Conservation (phyloP, 2,797 vertebrate genomes). For the Chloroceryle inda region DNA sequence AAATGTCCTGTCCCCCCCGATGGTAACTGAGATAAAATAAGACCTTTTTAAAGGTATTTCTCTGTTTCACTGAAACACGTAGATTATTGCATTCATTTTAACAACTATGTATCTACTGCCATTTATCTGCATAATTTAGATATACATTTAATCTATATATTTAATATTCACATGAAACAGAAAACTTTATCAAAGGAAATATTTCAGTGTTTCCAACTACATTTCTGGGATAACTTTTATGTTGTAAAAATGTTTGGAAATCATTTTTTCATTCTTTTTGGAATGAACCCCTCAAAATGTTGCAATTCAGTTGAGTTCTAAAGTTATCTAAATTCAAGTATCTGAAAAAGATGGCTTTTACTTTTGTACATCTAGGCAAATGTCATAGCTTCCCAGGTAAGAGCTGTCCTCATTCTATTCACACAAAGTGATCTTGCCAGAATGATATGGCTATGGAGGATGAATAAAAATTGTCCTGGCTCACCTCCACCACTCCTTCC, state of each 20-base stretch:
- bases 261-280: neutral
- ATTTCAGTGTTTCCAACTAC: neutral
- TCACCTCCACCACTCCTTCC: accelerated
- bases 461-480: neutral
- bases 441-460: neutral
- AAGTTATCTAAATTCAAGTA: neutral
- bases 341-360: accelerated
- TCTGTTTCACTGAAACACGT: neutral
- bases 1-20: neutral
- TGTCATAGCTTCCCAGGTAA: neutral
- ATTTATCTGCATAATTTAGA: neutral
- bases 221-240: neutral
- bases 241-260: neutral
- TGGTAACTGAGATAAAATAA: neutral
- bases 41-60: accelerated
- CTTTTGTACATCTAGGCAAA: neutral
- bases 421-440: neutral
- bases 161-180: neutral
- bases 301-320: neutral
- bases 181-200: neutral
- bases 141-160: neutral
- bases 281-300: neutral
- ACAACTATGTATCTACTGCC: neutral
- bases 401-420: neutral
- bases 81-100: neutral